Evolutionary conservation across 2,113 vertebrate genomes (phyloP), one percentile per base, ranked within the genome.

Genomic region (Gymnocephalus cernua): DNA sequence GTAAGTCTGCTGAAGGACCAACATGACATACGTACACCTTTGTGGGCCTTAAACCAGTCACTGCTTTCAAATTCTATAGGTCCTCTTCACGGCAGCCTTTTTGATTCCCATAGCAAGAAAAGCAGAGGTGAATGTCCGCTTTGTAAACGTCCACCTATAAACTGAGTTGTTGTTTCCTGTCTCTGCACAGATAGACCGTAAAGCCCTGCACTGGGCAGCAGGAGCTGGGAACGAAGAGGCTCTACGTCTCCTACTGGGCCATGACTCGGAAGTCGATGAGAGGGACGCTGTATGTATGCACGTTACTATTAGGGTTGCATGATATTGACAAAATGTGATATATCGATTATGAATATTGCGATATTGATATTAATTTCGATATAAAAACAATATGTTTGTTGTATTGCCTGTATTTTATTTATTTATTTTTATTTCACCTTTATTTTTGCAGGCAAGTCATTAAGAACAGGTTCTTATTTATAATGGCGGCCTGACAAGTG

Each of bases 171-270:
- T 41, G 10, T 41, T 41, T 41, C 38, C 64, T 47, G 38, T 68
- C 41, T 84, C 71, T 61, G 75, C 47, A 25, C 95, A 98, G 97
- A 62, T 86, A 50, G 96, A 95, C 19, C 93, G 97, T 68, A 96
- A 94, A 74, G 96, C 97, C 4, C 90, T 98, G 87, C 97, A 98
- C 92, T 97, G 97, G 97, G 97, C 97, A 0, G 95, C 93, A 0
- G 97, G 97, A 27, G 94, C 95, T 0, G 97, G 97, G 15, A 95
- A 94, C 0, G 93, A 95, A 79, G 93, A 96, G 63, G 97, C 96
- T 0, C 90, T 98, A 14, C 91, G 93, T 3, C 92, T 98, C 27
- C 95, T 99, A 0, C 92, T 98, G 90, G 95, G 97, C 1, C 93
- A 96, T 0, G 90, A 93, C n/a, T 89, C 92, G 1, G 94, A 95